Evolutionary conservation across 1,140 invertebrate genomes (phyloP).

Genomic region (Neodiprion fabricii): DNA sequence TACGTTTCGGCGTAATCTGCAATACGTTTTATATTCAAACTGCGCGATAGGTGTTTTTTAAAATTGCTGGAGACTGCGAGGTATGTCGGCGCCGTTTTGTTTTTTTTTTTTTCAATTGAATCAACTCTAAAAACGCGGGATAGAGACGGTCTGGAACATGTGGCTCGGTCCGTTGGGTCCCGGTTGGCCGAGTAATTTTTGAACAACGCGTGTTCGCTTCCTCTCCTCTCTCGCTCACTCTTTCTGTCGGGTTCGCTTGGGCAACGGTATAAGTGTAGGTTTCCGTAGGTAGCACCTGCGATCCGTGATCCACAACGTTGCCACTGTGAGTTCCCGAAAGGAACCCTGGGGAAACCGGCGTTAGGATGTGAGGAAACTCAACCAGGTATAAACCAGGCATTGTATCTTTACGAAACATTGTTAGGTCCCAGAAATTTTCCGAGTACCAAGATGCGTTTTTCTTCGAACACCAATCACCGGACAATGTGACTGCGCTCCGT

Average conservation of each 20-base stretch:
- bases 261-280: conserved; percentile 1
- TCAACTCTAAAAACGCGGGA: background rate
- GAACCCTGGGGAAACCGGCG: no score
- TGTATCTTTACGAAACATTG: background rate
- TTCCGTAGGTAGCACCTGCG: conserved; percentile 6
- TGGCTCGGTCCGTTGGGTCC: conserved; percentile 2
- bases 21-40: no score
- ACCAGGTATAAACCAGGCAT: background rate
- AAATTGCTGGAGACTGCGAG: no score
- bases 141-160: background rate
- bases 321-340: background rate
- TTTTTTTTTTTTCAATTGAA: background rate
- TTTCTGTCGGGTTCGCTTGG: background rate
- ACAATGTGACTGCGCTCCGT: no score
- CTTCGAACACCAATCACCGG: no score
- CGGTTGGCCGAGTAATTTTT: background rate
- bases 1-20: no score
- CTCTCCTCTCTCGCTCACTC: background rate
- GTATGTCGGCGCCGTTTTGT: no score
- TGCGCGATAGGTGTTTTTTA: no score
- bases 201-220: background rate
- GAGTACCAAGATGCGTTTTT: no score
- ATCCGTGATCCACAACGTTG: conserved; percentile 1
- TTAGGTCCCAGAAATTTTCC: background rate
- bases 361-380: background rate